A percentile compares a stretch with the other conserved stretches of the same genome.
phyloP scores from a whole-genome alignment of 1,140 invertebrate genomes.

The Frieseomelitta varia region DNA sequence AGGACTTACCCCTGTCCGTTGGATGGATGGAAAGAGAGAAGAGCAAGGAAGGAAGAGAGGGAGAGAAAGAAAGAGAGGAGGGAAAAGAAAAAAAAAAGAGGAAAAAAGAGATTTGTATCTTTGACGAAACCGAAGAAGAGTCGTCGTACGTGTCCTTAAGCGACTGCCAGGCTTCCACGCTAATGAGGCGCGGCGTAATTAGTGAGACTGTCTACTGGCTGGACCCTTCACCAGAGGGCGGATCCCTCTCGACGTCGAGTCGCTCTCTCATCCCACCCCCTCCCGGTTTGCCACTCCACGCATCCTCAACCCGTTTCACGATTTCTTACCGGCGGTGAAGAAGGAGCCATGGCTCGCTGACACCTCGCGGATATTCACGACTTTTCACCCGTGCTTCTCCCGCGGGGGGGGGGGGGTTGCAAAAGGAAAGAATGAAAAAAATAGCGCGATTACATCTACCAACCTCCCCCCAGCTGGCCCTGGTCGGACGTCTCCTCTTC shows the following conservation, averaged over 20 bases:
- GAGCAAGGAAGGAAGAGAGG: too few relatives aligned
- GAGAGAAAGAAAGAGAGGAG: too few relatives aligned
- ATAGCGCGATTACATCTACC: constrained; percentile 37
- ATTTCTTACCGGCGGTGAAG: constrained; percentile 48
- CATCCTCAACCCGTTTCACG: constrained; percentile 53
- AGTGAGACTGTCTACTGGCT: constrained; percentile 79
- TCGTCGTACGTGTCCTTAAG: constrained; percentile 70
- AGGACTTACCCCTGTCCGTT: neutral
- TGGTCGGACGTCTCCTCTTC: neutral
- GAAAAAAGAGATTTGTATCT: constrained; percentile 63
- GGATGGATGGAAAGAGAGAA: neutral
- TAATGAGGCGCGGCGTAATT: constrained; percentile 82
- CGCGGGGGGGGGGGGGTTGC: neutral
- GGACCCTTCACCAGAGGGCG: constrained; percentile 59
- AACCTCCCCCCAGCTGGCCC: neutral
- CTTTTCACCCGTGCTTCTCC: constrained; percentile 23
- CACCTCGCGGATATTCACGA: constrained; percentile 49
- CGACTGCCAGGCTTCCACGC: constrained; percentile 70
- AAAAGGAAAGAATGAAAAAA: constrained; percentile 1
- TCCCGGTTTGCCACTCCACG: constrained; percentile 43
- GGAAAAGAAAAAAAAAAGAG: neutral
- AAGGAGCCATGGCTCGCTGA: constrained; percentile 48
- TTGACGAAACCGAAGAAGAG: constrained; percentile 63
- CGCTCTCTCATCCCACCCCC: constrained; percentile 49
- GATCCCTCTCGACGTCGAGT: constrained; percentile 66